Conservation (phyloP, 1,140 invertebrate genomes). For the Carposina sasakii region DNA sequence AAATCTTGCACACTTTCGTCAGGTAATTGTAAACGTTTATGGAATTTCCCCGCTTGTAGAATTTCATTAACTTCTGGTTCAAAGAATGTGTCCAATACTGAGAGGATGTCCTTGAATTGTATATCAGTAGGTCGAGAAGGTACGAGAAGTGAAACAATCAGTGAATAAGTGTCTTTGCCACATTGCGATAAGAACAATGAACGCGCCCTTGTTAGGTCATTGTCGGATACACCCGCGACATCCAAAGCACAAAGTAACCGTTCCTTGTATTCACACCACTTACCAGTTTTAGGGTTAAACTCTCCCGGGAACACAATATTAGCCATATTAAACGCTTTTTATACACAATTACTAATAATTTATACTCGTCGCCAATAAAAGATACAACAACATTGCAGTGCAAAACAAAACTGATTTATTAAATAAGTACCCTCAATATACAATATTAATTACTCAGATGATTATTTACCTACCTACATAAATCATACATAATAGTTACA, state of each 20-base stretch:
- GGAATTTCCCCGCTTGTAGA: slow-evolving; percentile 27
- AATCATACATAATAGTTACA: too few relatives aligned
- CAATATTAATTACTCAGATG: too few relatives aligned
- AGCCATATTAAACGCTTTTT: slow-evolving; percentile 16
- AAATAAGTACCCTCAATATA: slow-evolving; percentile 81
- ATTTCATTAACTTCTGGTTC: slow-evolving; percentile 31
- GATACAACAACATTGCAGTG: background rate
- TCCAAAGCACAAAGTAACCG: slow-evolving; percentile 21
- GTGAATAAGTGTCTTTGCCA: slow-evolving; percentile 22
- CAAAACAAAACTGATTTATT: background rate
- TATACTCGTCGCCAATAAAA: slow-evolving; percentile 23
- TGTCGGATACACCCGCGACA: slow-evolving; percentile 4
- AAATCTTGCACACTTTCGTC: slow-evolving; percentile 26
- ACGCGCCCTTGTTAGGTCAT: slow-evolving; percentile 15
- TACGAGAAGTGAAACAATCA: slow-evolving; percentile 23
- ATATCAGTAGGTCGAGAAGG: slow-evolving; percentile 18
- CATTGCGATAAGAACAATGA: slow-evolving; percentile 27
- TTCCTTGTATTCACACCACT: slow-evolving; percentile 29
- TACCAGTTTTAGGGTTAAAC: slow-evolving; percentile 23
- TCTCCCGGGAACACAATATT: slow-evolving; percentile 24
- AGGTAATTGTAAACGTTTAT: slow-evolving; percentile 20
- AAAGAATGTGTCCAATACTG: slow-evolving; percentile 25
- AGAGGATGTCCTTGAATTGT: slow-evolving; percentile 15
- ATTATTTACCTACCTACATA: too few relatives aligned
- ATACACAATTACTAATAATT: slow-evolving; percentile 12